Conservation (phyloP, 2,113 vertebrate genomes). For the Myrmecobius fasciatus region DNA sequence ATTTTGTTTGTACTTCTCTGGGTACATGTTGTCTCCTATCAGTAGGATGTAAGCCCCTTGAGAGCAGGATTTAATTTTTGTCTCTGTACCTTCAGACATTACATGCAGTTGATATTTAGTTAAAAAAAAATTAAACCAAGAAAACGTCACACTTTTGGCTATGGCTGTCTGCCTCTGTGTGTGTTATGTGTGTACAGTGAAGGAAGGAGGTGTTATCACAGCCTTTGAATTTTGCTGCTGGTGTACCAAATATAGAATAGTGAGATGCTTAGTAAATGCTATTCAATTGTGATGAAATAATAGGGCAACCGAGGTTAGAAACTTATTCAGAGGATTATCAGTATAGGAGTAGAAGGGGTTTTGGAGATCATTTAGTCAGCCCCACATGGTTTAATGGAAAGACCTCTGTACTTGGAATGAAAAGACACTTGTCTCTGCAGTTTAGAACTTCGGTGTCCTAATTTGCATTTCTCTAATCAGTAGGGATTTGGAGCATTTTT, state of each 20-base stretch:
- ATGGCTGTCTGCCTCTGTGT: neutral
- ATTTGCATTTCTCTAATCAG: no score
- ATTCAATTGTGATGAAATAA: neutral
- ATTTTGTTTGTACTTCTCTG: no score
- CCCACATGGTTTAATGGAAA: neutral
- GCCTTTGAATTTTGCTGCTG: neutral
- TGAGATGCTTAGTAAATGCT: neutral
- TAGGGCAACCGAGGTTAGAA: neutral
- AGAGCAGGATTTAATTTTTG: neutral
- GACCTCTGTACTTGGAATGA: neutral
- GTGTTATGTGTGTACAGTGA: neutral
- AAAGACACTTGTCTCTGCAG: neutral
- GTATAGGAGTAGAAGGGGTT: neutral
- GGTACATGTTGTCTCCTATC: neutral
- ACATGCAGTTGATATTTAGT: neutral
- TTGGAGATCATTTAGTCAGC: neutral
- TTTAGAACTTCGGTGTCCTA: neutral
- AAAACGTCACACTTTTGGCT: neutral
- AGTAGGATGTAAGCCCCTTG: neutral
- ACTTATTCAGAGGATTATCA: neutral
- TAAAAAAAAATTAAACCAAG: no score
- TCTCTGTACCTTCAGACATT: neutral
- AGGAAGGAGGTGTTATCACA: neutral
- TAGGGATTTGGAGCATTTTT: no score
- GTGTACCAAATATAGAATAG: slow-evolving; percentile 1